Evolutionary conservation across 1,140 invertebrate species (phyloP).

Genomic region (Drosophila pandora): DNA sequence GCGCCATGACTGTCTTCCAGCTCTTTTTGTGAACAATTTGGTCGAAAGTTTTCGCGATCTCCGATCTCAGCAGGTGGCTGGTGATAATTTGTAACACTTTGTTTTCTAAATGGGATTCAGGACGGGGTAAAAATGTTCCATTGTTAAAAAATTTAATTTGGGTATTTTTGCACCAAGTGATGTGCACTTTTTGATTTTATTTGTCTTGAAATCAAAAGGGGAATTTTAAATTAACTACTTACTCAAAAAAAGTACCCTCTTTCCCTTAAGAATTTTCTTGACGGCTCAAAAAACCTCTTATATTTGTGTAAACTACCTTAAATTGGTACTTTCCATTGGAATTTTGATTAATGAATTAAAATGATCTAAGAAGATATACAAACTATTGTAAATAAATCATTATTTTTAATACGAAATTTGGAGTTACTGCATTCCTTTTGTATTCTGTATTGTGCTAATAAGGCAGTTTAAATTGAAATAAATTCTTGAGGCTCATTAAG

Average conservation of each 20-base stretch:
- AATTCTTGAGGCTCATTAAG: constrained; percentile 59
- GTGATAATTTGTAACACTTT: constrained; percentile 43
- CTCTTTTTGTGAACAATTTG: constrained; percentile 17
- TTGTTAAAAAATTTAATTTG: no score
- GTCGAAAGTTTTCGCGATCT: constrained; percentile 17
- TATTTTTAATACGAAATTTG: constrained; percentile 43
- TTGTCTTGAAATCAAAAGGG: not conserved
- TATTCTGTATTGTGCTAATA: constrained; percentile 45
- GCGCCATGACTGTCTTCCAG: constrained; percentile 10
- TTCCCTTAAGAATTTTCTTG: not conserved
- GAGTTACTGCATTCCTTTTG: constrained; percentile 60
- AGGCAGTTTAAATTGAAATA: constrained; percentile 56
- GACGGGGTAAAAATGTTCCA: not conserved
- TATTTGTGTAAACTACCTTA: not conserved
- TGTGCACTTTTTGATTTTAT: not conserved
- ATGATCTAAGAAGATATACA: constrained; percentile 15
- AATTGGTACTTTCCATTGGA: not conserved
- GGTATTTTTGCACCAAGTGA: not conserved
- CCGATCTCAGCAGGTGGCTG: constrained; percentile 31
- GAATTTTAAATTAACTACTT: not conserved
- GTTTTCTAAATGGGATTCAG: constrained; percentile 7
- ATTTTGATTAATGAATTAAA: constrained; percentile 71
- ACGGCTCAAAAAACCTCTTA: not conserved
- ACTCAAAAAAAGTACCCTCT: not conserved
- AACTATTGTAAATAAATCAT: constrained; percentile 26